These are phyloP conservation scores for Decapterus maruadsi DNA, from an alignment of 2,797 vertebrate genomes.

Conservation along the genomic window DNA sequence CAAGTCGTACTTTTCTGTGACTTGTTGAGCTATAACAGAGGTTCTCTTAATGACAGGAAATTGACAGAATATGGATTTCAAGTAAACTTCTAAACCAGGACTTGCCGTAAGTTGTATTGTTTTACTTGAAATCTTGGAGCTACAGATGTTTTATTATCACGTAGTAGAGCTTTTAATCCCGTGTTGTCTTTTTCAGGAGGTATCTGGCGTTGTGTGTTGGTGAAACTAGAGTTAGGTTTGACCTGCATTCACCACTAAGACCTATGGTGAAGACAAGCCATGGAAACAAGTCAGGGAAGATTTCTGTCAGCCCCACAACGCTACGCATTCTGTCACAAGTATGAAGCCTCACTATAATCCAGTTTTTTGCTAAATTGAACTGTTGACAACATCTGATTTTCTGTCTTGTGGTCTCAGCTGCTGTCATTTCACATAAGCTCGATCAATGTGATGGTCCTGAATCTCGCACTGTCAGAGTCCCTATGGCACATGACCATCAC, in stretches of 20 bases:
- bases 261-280: constrained; percentile 60
- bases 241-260: constrained; percentile 87
- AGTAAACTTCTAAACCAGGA: constrained; percentile 94
- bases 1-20: neutral
- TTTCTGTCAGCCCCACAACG: constrained; percentile 85
- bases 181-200: constrained; percentile 81
- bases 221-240: constrained; percentile 91
- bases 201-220: constrained; percentile 95
- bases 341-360: constrained; percentile 26
- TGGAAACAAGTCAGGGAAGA: constrained; percentile 73
- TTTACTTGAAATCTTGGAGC: neutral
- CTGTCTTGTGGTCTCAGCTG: constrained; percentile 79
- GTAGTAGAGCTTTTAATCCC: neutral
- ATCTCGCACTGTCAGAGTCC: constrained; percentile 92
- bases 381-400: constrained; percentile 12
- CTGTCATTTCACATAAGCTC: constrained; percentile 94
- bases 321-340: constrained; percentile 93
- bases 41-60: constrained; percentile 89
- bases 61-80: constrained; percentile 96
- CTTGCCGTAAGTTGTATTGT: constrained; percentile 90
- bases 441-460: constrained; percentile 96
- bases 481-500: constrained; percentile 96
- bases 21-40: constrained; percentile 5
- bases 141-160: neutral
- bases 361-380: neutral